These are phyloP conservation scores for Hemicentrotus pulcherrimus DNA, from an alignment of 35 echinoderm and acorn worm species.

Conservation along the genomic window DNA sequence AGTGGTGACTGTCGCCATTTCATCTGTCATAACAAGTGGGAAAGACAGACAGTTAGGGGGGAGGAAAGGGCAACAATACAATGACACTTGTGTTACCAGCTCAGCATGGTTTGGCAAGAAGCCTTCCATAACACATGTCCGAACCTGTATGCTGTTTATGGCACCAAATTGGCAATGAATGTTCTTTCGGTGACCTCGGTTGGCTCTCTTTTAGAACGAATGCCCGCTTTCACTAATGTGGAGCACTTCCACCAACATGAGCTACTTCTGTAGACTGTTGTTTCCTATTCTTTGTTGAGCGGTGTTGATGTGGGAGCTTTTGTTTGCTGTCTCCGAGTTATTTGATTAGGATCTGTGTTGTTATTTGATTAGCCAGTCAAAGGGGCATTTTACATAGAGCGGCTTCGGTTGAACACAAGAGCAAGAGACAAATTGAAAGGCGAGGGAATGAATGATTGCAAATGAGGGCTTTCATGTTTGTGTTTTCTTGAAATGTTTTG, in stretches of 20 bases:
- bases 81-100: slow-evolving; percentile 10
- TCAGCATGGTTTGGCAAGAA: background rate
- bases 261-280: background rate
- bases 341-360: background rate
- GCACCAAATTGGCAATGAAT: background rate
- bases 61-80: slow-evolving; percentile 15
- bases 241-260: background rate
- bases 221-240: background rate
- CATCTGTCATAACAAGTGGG: slow-evolving; percentile 10
- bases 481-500: background rate
- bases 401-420: background rate
- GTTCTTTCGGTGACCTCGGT: background rate
- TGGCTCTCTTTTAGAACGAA: background rate
- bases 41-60: background rate
- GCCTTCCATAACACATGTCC: slow-evolving; percentile 1
- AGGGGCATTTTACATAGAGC: background rate
- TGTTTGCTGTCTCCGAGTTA: background rate
- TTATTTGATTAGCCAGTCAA: background rate
- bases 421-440: background rate
- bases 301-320: background rate
- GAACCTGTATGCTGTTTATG: background rate
- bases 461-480: background rate
- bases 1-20: background rate
- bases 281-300: background rate
- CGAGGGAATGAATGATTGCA: background rate